Base-by-base conservation (phyloP, 2,797 vertebrate species). In the Sebastes matsubarae region DNA sequence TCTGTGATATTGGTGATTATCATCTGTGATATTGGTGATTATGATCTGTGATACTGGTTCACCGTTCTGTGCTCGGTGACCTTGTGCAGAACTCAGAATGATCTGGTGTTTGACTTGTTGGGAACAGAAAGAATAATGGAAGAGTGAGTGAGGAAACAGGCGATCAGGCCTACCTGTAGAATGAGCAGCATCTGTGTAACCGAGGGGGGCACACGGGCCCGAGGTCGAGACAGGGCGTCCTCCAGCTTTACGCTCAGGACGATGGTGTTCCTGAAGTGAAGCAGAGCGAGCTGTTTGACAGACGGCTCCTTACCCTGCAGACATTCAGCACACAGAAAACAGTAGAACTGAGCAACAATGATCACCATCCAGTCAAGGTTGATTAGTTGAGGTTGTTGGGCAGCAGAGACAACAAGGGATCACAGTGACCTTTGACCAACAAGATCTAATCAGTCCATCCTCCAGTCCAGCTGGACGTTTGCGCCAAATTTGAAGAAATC, bases 161-260 rank as follows among this genome's bases (percentile, higher is more conserved):
- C 12, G 5, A 16, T 30, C 24, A 59, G 24, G 30, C 66, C n/a
- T 92, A 99, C 98, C 97, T 99, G 98, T 20, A 99, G 95, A 79
- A 99, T 96, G 52, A 99, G 95, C 91, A 99, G 96, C 98, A 99
- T 99, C 95, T 99, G 98, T 72, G 98, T 97, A 20, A 99, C 96
- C 65, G 98, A 99, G 2, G 98, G 97, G 2, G 98, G 98, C 30
- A 99, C 96, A 0, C 97, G 97, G 12, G 98, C 98, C 1, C 97
- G 97, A 8, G 97, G 94, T 18, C 98, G 97, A 70, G 97, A 97
- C 80, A 99, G 94, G 2, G 98, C 98, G 20, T 99, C 98, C 74
- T 99, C 98, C 85, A 99, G 84, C 93, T 97, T 99, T 67, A 99
- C 96, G 42, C 98, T 99, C 79, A 99, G 96, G 65, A 98, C 96